phyloP scores from a whole-genome alignment of 2,888 invertebrate genomes.

The Polyommatus icarus region DNA sequence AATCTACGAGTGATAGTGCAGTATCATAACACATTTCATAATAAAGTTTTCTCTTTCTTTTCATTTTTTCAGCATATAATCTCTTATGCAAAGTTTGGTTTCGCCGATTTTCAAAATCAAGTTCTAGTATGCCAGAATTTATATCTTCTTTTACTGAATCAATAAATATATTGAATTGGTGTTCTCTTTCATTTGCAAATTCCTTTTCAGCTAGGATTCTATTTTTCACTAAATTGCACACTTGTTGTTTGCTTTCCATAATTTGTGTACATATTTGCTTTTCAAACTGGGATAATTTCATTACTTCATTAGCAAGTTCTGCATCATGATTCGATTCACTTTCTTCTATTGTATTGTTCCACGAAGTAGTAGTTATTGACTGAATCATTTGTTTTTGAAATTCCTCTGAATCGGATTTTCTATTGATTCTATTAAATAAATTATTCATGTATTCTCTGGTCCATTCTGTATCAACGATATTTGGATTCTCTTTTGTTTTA shows the following conservation, averaged over 20 bases:
- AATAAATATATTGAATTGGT: conserved; percentile 69
- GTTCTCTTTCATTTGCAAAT: conserved; percentile 71
- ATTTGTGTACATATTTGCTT: conserved; percentile 83
- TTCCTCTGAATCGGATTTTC: conserved; percentile 64
- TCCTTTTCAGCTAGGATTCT: conserved; percentile 74
- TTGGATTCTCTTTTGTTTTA: conserved; percentile 52
- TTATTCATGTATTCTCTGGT: conserved; percentile 72
- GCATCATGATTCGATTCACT: conserved; percentile 76
- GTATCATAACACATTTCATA: conserved; percentile 76
- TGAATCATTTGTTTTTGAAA: conserved; percentile 76
- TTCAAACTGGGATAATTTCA: conserved; percentile 83
- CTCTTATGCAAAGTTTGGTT: conserved; percentile 74
- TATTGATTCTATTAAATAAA: conserved; percentile 67
- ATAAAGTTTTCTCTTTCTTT: conserved; percentile 69
- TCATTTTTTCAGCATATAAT: conserved; percentile 78
- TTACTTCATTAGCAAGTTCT: conserved; percentile 76
- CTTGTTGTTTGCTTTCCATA: conserved; percentile 81
- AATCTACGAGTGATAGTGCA: conserved; percentile 77
- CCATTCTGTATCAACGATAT: conserved; percentile 62
- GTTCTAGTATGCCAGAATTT: conserved; percentile 70
- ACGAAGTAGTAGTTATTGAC: conserved; percentile 70
- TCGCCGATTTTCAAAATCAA: conserved; percentile 76
- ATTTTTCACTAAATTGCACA: conserved; percentile 77
- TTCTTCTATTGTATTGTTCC: conserved; percentile 75
- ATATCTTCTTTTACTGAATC: conserved; percentile 68